phyloP scores from a whole-genome alignment of 2,113 vertebrate species.

The Thamnophis sirtalis region DNA sequence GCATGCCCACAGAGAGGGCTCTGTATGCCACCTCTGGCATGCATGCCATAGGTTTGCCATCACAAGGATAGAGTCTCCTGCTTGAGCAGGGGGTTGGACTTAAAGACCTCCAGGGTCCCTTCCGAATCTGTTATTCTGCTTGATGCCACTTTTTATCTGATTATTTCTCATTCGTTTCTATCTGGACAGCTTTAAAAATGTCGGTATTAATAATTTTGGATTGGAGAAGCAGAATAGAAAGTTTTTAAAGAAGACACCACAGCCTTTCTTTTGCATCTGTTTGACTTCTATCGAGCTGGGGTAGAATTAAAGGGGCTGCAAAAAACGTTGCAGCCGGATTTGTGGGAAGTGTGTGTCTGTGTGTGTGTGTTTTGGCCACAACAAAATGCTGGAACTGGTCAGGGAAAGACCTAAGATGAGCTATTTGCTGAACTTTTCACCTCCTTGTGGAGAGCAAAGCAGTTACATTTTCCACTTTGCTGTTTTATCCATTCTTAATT shows the following conservation, averaged over 20 bases:
- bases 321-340: not conserved
- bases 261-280: not conserved
- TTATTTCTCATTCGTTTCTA: not conserved
- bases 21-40: too few species aligned
- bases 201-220: not conserved
- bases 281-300: not conserved
- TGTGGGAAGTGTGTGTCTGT: too few species aligned
- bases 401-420: not conserved
- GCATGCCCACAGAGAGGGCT: too few species aligned
- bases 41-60: too few species aligned
- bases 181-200: not conserved
- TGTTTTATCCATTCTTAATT: conserved; percentile 59
- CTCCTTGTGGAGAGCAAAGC: conserved; percentile 40
- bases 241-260: not conserved
- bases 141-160: too few species aligned
- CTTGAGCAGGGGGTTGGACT: too few species aligned
- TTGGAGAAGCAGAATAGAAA: too few species aligned
- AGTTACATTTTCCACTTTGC: conserved; percentile 40
- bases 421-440: conserved; percentile 50
- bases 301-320: conserved; percentile 10
- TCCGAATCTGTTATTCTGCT: too few species aligned
- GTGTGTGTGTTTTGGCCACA: not conserved
- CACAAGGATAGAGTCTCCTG: too few species aligned
- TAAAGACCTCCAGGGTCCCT: too few species aligned
- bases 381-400: conserved; percentile 20